These are phyloP conservation scores for Chloroclystis v-ata DNA, from an alignment of 2,888 invertebrate genomes.

Conservation along the genomic window DNA sequence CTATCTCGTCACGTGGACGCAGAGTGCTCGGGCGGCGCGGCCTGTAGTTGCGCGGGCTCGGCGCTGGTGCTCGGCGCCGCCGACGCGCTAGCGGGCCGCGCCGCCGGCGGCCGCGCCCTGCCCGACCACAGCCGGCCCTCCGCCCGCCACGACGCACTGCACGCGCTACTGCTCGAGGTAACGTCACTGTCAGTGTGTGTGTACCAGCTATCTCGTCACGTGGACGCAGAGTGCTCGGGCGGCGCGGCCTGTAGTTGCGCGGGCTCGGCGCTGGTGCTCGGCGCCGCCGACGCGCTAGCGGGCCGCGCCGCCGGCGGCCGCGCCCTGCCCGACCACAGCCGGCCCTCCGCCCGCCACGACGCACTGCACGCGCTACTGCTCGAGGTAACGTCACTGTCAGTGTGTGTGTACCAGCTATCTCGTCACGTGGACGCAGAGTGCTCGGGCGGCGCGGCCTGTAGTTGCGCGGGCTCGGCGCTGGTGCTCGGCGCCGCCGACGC, in stretches of 20 bases:
- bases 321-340: slow-evolving; percentile 78
- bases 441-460: slow-evolving; percentile 34
- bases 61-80: slow-evolving; percentile 85
- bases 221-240: slow-evolving; percentile 43
- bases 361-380: slow-evolving; percentile 64
- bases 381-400: slow-evolving; percentile 33
- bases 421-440: slow-evolving; percentile 57
- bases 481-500: slow-evolving; percentile 86
- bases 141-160: slow-evolving; percentile 80
- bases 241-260: slow-evolving; percentile 58
- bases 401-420: slow-evolving; percentile 77
- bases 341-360: slow-evolving; percentile 79
- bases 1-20: slow-evolving; percentile 68
- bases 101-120: slow-evolving; percentile 82
- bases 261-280: slow-evolving; percentile 84
- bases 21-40: slow-evolving; percentile 34
- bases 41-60: slow-evolving; percentile 78
- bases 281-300: slow-evolving; percentile 85
- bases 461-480: slow-evolving; percentile 82
- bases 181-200: neutral
- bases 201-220: slow-evolving; percentile 76
- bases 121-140: slow-evolving; percentile 74
- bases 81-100: slow-evolving; percentile 85
- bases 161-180: slow-evolving; percentile 53
- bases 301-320: slow-evolving; percentile 84